Base-by-base conservation (phyloP, 2,113 vertebrate genomes). In the Loxodonta africana region DNA sequence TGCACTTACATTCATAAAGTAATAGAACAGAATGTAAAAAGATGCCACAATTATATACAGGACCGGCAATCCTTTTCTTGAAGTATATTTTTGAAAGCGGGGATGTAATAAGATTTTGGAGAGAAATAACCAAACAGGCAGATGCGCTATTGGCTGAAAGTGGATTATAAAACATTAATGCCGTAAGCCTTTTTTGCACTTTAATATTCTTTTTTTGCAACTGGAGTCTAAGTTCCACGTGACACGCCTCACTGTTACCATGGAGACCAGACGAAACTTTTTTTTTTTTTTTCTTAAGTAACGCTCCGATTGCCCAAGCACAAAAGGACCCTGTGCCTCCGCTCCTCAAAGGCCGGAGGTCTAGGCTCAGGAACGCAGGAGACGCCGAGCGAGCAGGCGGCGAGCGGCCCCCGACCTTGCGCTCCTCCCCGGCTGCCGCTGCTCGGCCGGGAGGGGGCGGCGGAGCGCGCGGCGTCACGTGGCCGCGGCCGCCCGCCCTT, bases 181-280 rank as follows among this genome's bases (percentile, higher is more conserved):
- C 69, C 53, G 1, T 44, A 14, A 33, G 57, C 63, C 20, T 44
- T 74, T 71, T 93, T 26, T 69, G n/a, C 63, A 87, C 65, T 84
- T 91, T 53, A 73, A 46, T 48, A 48, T 48, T 84, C 65, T 33
- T 85, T 93, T 92, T 62, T 18, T 44, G 93, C 84, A 46, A 4
- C 15, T 46, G 63, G 86, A 37, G 28, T 82, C 33, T 28, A 81
- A 85, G 80, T n/a, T 94, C 73, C 87, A 81, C 41, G 44, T 81
- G 92, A 94, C 83, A 28, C 46, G 26, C 71, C 5, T 18, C 81
- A n/a, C 1, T 17, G 91, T 96, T 95, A 85, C 88, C 82, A 91
- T 51, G 82, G 89, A 5, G 3, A 95, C 77, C n/a, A 57, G 71
- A 41, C 81, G 30, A 85, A 83, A 96, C 85, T 96, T 95, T 91